A percentile compares a stretch with the other conserved stretches of the same genome.
Conservation (phyloP, 2,113 vertebrate genomes). For the Pholis gunnellus region DNA sequence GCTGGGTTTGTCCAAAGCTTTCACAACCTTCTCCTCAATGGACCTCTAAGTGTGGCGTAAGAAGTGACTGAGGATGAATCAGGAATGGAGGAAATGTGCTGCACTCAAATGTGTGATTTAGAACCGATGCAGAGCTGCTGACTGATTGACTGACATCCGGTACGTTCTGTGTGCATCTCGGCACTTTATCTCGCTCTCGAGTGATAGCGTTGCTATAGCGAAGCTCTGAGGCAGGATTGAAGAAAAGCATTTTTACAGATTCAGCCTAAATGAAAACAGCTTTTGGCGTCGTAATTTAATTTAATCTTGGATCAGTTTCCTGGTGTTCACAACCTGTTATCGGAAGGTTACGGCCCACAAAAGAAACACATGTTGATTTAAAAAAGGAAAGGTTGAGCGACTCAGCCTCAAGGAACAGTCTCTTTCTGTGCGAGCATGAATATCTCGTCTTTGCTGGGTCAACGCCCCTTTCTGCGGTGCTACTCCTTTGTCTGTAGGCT, state of each 20-base stretch:
- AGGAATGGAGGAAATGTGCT: not conserved
- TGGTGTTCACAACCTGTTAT: slow-evolving; percentile 17
- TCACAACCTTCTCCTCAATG: not conserved
- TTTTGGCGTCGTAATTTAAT: slow-evolving; percentile 26
- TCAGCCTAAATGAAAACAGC: not conserved
- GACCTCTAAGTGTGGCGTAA: not conserved
- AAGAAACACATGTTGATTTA: slow-evolving; percentile 10
- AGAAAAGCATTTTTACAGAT: slow-evolving; percentile 14
- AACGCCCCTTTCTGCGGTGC: slow-evolving; percentile 35
- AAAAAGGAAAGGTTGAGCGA: not conserved
- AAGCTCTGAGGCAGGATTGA: not conserved
- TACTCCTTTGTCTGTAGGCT: slow-evolving; percentile 43
- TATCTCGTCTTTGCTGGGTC: slow-evolving; percentile 52
- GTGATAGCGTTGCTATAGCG: not conserved
- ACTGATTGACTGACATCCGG: not conserved
- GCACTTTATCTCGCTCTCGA: not conserved
- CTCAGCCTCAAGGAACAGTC: not conserved
- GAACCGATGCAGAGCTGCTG: slow-evolving; percentile 1
- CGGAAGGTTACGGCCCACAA: slow-evolving; percentile 1
- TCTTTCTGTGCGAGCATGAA: not conserved
- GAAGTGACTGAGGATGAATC: not conserved
- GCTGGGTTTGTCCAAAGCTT: not conserved
- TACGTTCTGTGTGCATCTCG: not conserved
- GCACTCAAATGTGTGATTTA: slow-evolving; percentile 16
- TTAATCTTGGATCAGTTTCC: slow-evolving; percentile 7